Conservation (phyloP, 2,888 invertebrate genomes). For the Rhogogaster chlorosoma region DNA sequence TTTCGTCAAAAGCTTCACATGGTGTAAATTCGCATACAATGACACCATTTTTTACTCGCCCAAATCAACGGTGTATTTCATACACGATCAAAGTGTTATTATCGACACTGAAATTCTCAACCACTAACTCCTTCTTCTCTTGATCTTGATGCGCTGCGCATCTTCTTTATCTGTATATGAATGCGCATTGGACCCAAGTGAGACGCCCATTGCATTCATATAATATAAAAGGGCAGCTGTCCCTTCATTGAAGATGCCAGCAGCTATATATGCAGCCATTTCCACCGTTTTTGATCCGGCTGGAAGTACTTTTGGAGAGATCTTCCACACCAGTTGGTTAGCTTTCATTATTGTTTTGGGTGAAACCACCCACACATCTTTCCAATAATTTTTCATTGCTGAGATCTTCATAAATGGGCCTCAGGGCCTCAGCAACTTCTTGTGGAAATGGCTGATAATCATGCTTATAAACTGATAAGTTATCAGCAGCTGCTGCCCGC, state of each 20-base stretch:
- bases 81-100: too few relatives aligned
- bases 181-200: constrained; percentile 55
- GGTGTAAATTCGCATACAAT: too few relatives aligned
- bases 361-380: constrained; percentile 68
- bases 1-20: too few relatives aligned
- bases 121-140: too few relatives aligned
- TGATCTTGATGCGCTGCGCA: constrained; percentile 51
- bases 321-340: constrained; percentile 68
- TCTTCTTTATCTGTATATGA: constrained; percentile 54
- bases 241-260: constrained; percentile 66
- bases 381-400: constrained; percentile 65
- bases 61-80: too few relatives aligned
- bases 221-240: constrained; percentile 57
- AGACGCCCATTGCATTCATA: constrained; percentile 57
- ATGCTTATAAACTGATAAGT: constrained; percentile 56
- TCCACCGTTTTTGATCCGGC: constrained; percentile 58
- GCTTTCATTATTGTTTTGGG: constrained; percentile 70
- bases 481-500: constrained; percentile 51
- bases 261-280: constrained; percentile 62
- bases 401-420: constrained; percentile 67
- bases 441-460: constrained; percentile 60
- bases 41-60: too few relatives aligned
- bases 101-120: too few relatives aligned
- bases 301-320: constrained; percentile 61
- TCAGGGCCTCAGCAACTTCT: constrained; percentile 62